Evolutionary conservation across 1,140 invertebrate species (phyloP).

Genomic region (Lerema accius): DNA sequence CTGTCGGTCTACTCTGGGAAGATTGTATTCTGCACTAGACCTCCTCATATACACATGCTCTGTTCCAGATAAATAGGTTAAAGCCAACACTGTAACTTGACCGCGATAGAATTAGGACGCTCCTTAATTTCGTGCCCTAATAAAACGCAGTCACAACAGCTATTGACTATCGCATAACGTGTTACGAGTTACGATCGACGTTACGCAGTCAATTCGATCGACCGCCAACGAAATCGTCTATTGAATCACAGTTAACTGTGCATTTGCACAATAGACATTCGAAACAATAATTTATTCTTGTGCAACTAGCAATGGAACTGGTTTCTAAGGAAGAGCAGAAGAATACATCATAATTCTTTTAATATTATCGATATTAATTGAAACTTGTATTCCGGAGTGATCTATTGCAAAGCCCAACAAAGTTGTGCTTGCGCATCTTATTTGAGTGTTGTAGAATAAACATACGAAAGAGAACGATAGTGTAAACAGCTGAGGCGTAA

Average conservation of each 20-base stretch:
- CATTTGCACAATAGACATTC: slow-evolving; percentile 13
- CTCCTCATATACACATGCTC: no score
- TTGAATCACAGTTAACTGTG: slow-evolving; percentile 6
- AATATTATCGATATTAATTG: neutral
- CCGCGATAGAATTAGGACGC: neutral
- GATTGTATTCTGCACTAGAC: no score
- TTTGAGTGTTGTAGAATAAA: no score
- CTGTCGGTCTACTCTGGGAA: no score
- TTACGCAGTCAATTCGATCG: slow-evolving; percentile 8
- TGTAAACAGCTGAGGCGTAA: no score
- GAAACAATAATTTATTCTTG: neutral
- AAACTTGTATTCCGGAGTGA: neutral
- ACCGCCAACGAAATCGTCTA: neutral
- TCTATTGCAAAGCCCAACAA: no score
- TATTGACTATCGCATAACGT: slow-evolving; percentile 5
- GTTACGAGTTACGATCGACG: slow-evolving; percentile 2
- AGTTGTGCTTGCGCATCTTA: no score
- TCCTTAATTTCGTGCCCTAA: neutral
- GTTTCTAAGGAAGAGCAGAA: neutral
- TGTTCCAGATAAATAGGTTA: neutral
- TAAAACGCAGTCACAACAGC: slow-evolving; percentile 7
- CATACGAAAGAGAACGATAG: no score
- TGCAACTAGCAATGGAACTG: neutral
- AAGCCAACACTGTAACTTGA: neutral
- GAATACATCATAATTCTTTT: neutral